Percentiles rank a stretch among this genome's conserved stretches.
These are phyloP conservation scores for Drosophila azteca DNA, from an alignment of 1,140 invertebrate genomes.

Conservation along the genomic window DNA sequence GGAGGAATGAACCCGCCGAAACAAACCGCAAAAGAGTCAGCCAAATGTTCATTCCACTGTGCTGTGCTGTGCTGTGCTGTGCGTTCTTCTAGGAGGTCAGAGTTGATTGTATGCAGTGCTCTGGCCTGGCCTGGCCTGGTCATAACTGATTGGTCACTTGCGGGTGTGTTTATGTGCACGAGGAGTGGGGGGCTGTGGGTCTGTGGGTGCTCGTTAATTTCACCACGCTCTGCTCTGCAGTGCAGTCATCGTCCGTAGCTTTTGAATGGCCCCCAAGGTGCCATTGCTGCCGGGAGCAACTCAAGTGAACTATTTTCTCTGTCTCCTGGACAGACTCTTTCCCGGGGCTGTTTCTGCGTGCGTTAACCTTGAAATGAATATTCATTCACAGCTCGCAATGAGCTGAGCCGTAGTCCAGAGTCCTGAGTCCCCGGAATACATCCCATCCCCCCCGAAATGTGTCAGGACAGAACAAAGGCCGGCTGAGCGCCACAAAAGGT, in stretches of 20 bases:
- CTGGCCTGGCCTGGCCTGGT: conserved; percentile 36
- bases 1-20: conserved; percentile 56
- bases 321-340: conserved; percentile 9
- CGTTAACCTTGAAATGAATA: conserved; percentile 77
- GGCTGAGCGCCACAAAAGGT: conserved; percentile 31
- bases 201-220: conserved; percentile 58
- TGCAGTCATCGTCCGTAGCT: conserved; percentile 57
- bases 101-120: conserved; percentile 76
- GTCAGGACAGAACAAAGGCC: conserved; percentile 21
- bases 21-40: conserved; percentile 33
- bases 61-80: conserved; percentile 3
- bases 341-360: conserved; percentile 30
- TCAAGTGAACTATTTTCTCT: conserved; percentile 13
- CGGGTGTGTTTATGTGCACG: conserved; percentile 6
- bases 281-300: conserved; percentile 59
- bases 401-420: no score
- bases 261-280: conserved; percentile 52
- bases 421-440: no score
- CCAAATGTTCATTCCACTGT: conserved; percentile 42
- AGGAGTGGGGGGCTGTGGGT: conserved; percentile 11
- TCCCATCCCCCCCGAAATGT: conserved; percentile 8
- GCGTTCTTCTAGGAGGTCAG: conserved; percentile 47
- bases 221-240: conserved; percentile 34
- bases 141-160: conserved; percentile 75
- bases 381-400: conserved; percentile 44